Evolutionary conservation across 2,113 vertebrate genomes (phyloP).

Genomic region (Emydocephalus ijimae): DNA sequence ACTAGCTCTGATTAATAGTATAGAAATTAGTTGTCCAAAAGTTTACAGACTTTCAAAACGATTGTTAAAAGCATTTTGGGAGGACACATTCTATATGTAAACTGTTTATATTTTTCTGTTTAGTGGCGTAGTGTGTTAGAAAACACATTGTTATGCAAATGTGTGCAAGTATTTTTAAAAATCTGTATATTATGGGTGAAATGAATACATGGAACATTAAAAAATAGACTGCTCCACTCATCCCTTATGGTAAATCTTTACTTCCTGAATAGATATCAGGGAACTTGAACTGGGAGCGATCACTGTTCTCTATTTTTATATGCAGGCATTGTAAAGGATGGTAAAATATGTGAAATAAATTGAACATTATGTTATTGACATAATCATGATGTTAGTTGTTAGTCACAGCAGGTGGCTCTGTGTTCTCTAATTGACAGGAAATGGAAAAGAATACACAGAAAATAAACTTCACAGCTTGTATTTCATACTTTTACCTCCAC

Average conservation of each 20-base stretch:
- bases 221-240: background rate
- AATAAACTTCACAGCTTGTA: conserved; percentile 2
- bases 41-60: background rate
- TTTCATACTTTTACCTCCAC: background rate
- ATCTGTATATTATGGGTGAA: background rate
- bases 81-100: background rate
- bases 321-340: background rate
- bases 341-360: background rate
- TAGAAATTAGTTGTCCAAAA: background rate
- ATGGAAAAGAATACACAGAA: background rate
- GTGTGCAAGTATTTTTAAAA: background rate
- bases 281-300: background rate
- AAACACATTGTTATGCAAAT: background rate
- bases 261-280: background rate
- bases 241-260: background rate
- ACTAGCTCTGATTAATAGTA: background rate
- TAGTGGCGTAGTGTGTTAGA: background rate
- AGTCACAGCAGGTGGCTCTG: background rate
- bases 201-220: background rate
- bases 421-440: background rate
- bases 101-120: background rate
- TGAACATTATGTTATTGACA: background rate
- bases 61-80: background rate
- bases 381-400: background rate
- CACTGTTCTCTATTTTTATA: background rate